Evolutionary conservation across 2,888 invertebrate genomes (phyloP).

Genomic region (Lasioglossum zephyrum): DNA sequence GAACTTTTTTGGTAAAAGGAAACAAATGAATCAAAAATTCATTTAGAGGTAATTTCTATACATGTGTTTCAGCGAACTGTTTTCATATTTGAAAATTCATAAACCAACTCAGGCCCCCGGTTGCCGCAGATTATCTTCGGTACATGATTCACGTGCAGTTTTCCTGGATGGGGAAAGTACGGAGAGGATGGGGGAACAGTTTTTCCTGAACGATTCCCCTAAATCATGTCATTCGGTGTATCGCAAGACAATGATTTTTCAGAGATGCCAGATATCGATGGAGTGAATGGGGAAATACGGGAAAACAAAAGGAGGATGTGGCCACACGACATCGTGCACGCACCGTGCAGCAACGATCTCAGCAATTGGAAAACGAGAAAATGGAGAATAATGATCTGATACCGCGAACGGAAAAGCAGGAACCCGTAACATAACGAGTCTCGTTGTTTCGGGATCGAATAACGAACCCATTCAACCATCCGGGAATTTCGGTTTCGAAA

Average conservation of each 20-base stretch:
- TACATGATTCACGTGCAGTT: not conserved
- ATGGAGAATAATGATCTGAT: slow-evolving; percentile 55
- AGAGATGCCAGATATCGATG: slow-evolving; percentile 61
- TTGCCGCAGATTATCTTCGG: not conserved
- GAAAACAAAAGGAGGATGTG: slow-evolving; percentile 68
- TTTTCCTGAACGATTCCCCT: slow-evolving; percentile 12
- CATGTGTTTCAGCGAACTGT: too few relatives aligned
- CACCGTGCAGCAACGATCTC: slow-evolving; percentile 55
- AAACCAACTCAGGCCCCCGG: not conserved
- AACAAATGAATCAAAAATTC: not conserved
- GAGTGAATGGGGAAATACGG: slow-evolving; percentile 37
- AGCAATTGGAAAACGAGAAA: slow-evolving; percentile 61
- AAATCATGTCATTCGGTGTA: slow-evolving; percentile 36
- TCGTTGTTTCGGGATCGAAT: slow-evolving; percentile 43
- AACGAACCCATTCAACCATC: slow-evolving; percentile 15
- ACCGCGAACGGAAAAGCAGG: slow-evolving; percentile 50
- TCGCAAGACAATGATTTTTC: slow-evolving; percentile 37
- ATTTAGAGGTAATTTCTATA: not conserved
- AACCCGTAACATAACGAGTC: slow-evolving; percentile 33
- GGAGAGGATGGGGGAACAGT: not conserved
- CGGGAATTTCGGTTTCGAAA: not conserved
- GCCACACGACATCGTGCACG: slow-evolving; percentile 53
- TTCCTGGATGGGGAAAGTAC: not conserved
- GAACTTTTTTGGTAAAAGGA: too few relatives aligned
- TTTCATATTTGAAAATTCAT: too few relatives aligned